Conservation (phyloP, 2,113 vertebrate genomes). For the Rynchops niger region DNA sequence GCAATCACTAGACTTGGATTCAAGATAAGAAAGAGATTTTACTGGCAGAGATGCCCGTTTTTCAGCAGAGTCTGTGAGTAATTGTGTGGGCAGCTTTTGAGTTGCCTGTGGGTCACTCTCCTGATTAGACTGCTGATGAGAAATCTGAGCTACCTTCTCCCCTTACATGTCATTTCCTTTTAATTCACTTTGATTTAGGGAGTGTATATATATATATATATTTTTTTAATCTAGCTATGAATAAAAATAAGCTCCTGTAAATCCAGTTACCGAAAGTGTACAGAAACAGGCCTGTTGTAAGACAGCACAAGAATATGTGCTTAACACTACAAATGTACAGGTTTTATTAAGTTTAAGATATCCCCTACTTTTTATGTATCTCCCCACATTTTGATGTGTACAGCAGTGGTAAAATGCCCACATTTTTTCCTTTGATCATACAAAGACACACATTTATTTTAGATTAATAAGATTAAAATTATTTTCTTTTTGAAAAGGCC, state of each 20-base stretch:
- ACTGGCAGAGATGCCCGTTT: neutral
- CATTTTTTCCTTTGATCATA: neutral
- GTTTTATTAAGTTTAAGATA: neutral
- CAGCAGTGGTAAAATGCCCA: neutral
- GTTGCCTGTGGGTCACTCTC: neutral
- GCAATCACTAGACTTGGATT: constrained; percentile 12
- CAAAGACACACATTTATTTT: neutral
- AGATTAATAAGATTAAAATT: neutral
- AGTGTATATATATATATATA: too few species aligned
- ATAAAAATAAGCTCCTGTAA: constrained; percentile 24
- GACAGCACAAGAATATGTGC: neutral
- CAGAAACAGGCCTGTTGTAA: neutral
- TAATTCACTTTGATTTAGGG: constrained; percentile 37
- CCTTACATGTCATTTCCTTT: constrained; percentile 5
- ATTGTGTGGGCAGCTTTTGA: constrained; percentile 9
- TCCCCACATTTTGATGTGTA: neutral
- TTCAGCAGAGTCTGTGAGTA: constrained; percentile 33
- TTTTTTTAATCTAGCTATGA: neutral
- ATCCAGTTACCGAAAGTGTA: neutral
- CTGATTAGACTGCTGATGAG: constrained; percentile 37
- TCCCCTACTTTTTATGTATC: neutral
- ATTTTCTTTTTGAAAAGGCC: neutral
- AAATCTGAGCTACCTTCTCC: neutral
- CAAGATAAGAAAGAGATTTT: constrained; percentile 46
- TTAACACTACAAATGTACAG: neutral